Conservation (phyloP, 2,797 vertebrate genomes). For the Brachyalestes nurse region DNA sequence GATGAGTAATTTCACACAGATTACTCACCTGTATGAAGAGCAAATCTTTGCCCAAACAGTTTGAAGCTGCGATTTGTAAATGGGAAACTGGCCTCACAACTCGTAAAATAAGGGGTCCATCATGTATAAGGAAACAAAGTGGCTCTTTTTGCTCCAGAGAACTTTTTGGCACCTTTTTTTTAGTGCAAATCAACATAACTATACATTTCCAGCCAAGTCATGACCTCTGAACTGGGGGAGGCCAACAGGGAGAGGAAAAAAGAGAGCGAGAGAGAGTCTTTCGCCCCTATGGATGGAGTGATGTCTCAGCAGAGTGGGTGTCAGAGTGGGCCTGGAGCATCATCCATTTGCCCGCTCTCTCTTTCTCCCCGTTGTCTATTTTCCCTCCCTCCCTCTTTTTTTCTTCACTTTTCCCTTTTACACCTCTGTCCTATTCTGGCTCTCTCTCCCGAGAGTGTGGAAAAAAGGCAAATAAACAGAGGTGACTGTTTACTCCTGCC, state of each 20-base stretch:
- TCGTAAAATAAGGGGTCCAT: no score
- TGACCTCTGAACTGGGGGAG: constrained; percentile 68
- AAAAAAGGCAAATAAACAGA: constrained; percentile 79
- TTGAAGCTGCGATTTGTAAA: no score
- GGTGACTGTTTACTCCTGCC: constrained; percentile 77
- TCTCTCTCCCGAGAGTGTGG: constrained; percentile 74
- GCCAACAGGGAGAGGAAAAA: constrained; percentile 72
- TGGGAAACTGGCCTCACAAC: no score
- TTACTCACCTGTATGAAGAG: no score
- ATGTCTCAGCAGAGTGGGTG: constrained; percentile 76
- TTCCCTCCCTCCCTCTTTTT: constrained; percentile 49
- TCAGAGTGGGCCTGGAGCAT: constrained; percentile 77
- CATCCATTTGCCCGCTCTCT: constrained; percentile 82
- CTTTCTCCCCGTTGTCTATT: constrained; percentile 52
- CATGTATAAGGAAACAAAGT: no score
- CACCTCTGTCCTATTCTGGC: constrained; percentile 77
- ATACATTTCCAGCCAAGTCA: constrained; percentile 2
- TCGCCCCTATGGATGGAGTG: constrained; percentile 68
- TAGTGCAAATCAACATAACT: constrained; percentile 22
- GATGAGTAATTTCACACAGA: no score
- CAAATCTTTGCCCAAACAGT: no score
- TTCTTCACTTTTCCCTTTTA: constrained; percentile 56
- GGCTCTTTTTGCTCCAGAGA: no score
- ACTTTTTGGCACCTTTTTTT: background rate
- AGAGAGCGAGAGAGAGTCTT: constrained; percentile 62